These are phyloP conservation scores for Pelosia muscerda DNA, from an alignment of 2,888 invertebrate species.

Conservation along the genomic window DNA sequence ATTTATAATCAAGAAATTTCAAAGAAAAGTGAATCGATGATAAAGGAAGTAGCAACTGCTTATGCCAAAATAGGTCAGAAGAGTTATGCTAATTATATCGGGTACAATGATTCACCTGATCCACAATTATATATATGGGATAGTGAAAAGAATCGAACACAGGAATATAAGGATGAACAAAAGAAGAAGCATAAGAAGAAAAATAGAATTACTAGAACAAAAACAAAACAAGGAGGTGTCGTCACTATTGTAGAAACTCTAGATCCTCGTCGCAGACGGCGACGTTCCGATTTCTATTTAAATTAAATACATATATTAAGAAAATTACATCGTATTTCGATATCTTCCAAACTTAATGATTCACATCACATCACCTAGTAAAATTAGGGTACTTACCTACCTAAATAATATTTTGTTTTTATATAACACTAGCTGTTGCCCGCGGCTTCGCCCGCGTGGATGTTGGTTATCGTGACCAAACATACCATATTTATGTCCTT, in stretches of 20 bases:
- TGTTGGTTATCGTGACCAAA: too few species aligned
- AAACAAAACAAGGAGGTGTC: constrained; percentile 33
- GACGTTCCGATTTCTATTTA: constrained; percentile 11
- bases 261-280: constrained; percentile 19
- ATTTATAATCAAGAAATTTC: constrained; percentile 76
- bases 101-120: constrained; percentile 33
- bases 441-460: too few species aligned
- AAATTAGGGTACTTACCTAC: neutral
- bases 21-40: constrained; percentile 62
- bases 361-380: neutral
- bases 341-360: neutral
- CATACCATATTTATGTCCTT: too few species aligned
- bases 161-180: constrained; percentile 7
- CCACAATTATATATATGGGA: constrained; percentile 36
- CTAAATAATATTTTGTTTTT: too few species aligned
- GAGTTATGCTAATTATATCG: constrained; percentile 34
- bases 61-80: constrained; percentile 55
- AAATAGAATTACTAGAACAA: constrained; percentile 24
- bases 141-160: constrained; percentile 38
- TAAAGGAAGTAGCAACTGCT: constrained; percentile 62
- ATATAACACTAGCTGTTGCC: too few species aligned
- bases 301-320: neutral
- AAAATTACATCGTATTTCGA: neutral
- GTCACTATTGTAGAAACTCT: constrained; percentile 41
- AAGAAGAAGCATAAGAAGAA: constrained; percentile 17